A percentile compares a stretch with the other conserved stretches of the same genome.
These are phyloP conservation scores for Atherix ibis DNA, from an alignment of 2,888 invertebrate species.

Conservation along the genomic window DNA sequence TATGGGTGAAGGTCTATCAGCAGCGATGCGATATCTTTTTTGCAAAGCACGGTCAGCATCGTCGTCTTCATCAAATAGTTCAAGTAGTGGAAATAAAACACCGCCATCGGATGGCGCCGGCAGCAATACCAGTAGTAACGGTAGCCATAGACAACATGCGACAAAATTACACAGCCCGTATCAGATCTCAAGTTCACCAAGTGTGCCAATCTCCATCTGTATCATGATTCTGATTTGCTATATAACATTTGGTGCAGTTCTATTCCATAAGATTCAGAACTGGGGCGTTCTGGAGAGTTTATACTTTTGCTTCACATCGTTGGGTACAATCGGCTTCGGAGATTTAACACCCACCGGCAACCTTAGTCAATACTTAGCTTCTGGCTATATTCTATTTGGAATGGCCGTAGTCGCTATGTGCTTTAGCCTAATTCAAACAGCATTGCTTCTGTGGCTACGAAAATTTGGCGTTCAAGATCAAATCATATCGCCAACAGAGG, in stretches of 20 bases:
- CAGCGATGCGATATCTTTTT: conserved; percentile 57
- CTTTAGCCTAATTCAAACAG: conserved; percentile 71
- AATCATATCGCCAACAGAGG: conserved; percentile 35
- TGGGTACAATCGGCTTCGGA: conserved; percentile 73
- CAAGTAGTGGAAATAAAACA: conserved; percentile 10
- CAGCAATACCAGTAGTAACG: conserved; percentile 22
- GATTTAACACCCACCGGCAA: conserved; percentile 55
- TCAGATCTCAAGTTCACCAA: conserved; percentile 17
- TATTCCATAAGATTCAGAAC: conserved; percentile 79
- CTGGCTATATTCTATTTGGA: conserved; percentile 66
- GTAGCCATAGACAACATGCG: conserved; percentile 11
- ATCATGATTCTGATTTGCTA: conserved; percentile 73
- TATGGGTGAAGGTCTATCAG: conserved; percentile 71
- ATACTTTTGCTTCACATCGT: conserved; percentile 63
- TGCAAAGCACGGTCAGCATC: conserved; percentile 35
- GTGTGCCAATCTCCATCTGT: conserved; percentile 79
- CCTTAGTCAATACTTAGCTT: conserved; percentile 59
- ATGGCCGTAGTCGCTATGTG: conserved; percentile 79
- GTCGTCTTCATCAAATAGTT: conserved; percentile 12
- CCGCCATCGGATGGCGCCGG: conserved; percentile 12
- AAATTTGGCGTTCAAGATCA: conserved; percentile 31
- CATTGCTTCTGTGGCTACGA: conserved; percentile 38
- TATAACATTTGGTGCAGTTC: conserved; percentile 72
- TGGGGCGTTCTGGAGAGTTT: conserved; percentile 84
- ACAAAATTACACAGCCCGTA: conserved; percentile 13